A percentile compares a stretch with the other conserved stretches of the same genome.
phyloP scores from a whole-genome alignment of 2,888 invertebrate genomes.

The Galeopsomyia nigrocyanea region DNA sequence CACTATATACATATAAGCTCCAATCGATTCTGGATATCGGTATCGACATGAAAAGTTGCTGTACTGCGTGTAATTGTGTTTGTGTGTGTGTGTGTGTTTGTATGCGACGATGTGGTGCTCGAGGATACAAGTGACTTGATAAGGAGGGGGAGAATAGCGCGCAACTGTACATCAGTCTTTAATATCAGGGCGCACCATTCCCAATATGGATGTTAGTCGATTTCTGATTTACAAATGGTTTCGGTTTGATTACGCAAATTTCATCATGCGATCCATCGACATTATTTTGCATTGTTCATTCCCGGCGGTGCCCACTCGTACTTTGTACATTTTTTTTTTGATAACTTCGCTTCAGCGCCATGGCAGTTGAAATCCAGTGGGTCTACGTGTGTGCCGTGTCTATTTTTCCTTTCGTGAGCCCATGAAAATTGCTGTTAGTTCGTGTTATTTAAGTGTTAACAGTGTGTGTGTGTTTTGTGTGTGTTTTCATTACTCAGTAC shows the following conservation, averaged over 20 bases:
- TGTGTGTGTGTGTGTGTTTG: slow-evolving; percentile 33
- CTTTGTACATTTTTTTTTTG: slow-evolving; percentile 49
- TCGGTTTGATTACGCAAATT: slow-evolving; percentile 22
- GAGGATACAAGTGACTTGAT: background rate
- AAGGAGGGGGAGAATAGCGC: slow-evolving; percentile 64
- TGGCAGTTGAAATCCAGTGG: slow-evolving; percentile 64
- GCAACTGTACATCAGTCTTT: slow-evolving; percentile 69
- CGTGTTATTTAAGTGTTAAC: slow-evolving; percentile 34
- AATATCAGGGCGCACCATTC: slow-evolving; percentile 69
- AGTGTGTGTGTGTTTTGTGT: slow-evolving; percentile 45
- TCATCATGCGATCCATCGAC: background rate
- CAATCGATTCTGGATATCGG: slow-evolving; percentile 58
- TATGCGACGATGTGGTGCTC: slow-evolving; percentile 3
- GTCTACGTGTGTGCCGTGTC: slow-evolving; percentile 38
- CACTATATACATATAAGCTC: slow-evolving; percentile 46
- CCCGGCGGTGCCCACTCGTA: slow-evolving; percentile 6
- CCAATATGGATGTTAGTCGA: slow-evolving; percentile 51
- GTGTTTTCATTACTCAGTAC: slow-evolving; percentile 55
- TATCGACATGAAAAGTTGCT: slow-evolving; percentile 45
- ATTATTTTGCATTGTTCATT: slow-evolving; percentile 5
- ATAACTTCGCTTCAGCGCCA: slow-evolving; percentile 60
- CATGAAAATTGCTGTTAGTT: slow-evolving; percentile 38
- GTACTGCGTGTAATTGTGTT: slow-evolving; percentile 40
- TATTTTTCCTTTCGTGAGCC: slow-evolving; percentile 36
- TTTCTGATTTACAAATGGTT: slow-evolving; percentile 48